A percentile compares a stretch with the other conserved stretches of the same genome.
Conservation (phyloP, 2,888 invertebrate genomes). For the Thelaira solivaga region DNA sequence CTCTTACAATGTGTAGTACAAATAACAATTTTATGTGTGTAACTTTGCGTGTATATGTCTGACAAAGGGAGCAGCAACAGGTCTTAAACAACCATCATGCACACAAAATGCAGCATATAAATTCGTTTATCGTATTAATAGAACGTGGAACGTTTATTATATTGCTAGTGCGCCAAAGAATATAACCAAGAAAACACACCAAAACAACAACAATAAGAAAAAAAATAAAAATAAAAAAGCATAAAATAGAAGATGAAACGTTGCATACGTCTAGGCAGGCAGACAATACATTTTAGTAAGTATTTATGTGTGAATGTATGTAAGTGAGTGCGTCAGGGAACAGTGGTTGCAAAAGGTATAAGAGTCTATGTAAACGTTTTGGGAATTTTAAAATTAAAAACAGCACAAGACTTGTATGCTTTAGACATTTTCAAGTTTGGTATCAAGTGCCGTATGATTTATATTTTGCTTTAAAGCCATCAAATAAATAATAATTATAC, state of each 20-base stretch:
- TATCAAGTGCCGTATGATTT: conserved; percentile 35
- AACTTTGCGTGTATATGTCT: not conserved
- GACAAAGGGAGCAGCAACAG: conserved; percentile 42
- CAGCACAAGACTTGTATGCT: too few species aligned
- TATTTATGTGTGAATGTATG: not conserved
- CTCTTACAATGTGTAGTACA: not conserved
- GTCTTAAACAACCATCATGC: conserved; percentile 43
- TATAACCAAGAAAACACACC: not conserved
- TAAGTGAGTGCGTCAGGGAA: not conserved
- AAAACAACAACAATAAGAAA: not conserved
- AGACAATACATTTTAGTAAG: conserved; percentile 28
- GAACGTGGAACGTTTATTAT: conserved; percentile 52
- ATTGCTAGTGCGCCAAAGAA: conserved; percentile 14
- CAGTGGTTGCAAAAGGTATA: conserved; percentile 19
- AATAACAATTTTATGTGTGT: not conserved
- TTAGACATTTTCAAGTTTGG: not conserved
- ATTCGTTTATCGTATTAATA: conserved; percentile 50
- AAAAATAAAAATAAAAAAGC: not conserved
- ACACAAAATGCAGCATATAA: conserved; percentile 54
- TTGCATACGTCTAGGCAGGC: conserved; percentile 24
- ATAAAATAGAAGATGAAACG: conserved; percentile 4
- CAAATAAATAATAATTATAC: conserved; percentile 29
- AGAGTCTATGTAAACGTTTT: not conserved
- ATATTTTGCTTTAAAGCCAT: conserved; percentile 1
- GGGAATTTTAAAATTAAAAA: conserved; percentile 15